A percentile compares a stretch with the other conserved stretches of the same genome.
These are phyloP conservation scores for Dreissena rostriformis DNA, from an alignment of 1,140 invertebrate species.

Conservation along the genomic window DNA sequence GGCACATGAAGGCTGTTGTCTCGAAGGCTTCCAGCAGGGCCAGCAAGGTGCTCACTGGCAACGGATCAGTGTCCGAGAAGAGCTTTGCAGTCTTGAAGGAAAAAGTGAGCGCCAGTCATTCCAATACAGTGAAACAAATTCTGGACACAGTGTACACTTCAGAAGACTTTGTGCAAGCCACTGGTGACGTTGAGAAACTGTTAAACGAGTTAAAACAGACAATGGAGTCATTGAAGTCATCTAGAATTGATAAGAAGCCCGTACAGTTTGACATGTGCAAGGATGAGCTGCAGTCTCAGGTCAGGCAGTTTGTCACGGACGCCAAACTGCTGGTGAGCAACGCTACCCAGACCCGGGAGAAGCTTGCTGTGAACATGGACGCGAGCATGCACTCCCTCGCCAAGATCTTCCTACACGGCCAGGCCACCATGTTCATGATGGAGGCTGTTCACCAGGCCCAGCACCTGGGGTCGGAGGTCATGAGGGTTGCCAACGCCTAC, in stretches of 20 bases:
- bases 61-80: constrained; percentile 62
- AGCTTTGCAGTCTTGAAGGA: constrained; percentile 70
- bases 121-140: constrained; percentile 68
- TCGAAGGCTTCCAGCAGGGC: constrained; percentile 14
- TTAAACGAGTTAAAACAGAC: constrained; percentile 73
- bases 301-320: constrained; percentile 90
- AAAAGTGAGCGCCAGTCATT: constrained; percentile 64
- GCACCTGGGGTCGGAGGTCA: constrained; percentile 90
- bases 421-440: constrained; percentile 82
- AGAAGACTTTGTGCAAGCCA: constrained; percentile 66
- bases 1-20: background rate
- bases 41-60: constrained; percentile 33
- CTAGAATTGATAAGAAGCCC: constrained; percentile 65
- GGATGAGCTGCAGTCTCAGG: constrained; percentile 90
- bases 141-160: constrained; percentile 67
- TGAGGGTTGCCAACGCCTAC: constrained; percentile 90
- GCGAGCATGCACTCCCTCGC: constrained; percentile 76
- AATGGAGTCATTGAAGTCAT: constrained; percentile 70
- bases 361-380: constrained; percentile 83
- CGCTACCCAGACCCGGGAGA: constrained; percentile 85
- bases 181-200: constrained; percentile 73
- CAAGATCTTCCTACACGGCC: constrained; percentile 81
- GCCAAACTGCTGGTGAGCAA: constrained; percentile 92
- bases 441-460: constrained; percentile 89
- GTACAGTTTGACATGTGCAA: constrained; percentile 82